phyloP scores from a whole-genome alignment of 2,888 invertebrate species.

The Syrista parreyssii region DNA sequence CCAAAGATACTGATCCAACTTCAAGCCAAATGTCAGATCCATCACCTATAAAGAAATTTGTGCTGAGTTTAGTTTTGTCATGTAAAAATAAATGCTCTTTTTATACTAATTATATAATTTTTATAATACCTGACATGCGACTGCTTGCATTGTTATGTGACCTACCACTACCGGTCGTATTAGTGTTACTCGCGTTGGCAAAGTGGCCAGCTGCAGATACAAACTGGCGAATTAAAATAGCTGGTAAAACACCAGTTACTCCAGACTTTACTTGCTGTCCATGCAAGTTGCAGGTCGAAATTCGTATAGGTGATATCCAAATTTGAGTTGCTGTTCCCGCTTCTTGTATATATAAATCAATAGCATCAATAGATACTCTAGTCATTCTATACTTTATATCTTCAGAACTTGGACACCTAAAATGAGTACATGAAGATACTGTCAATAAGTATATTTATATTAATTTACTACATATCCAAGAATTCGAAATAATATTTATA shows the following conservation, averaged over 20 bases:
- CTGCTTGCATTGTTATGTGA: constrained; percentile 71
- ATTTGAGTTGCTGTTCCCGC: constrained; percentile 87
- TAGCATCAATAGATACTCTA: constrained; percentile 86
- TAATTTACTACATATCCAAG: not conserved
- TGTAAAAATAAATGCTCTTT: not conserved
- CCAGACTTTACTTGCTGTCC: constrained; percentile 91
- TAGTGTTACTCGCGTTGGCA: constrained; percentile 72
- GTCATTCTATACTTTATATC: constrained; percentile 92
- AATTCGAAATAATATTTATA: not conserved
- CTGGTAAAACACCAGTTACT: constrained; percentile 85
- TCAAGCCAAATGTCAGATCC: constrained; percentile 87
- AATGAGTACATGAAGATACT: constrained; percentile 20
- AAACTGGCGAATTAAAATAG: constrained; percentile 76
- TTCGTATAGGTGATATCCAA: constrained; percentile 88
- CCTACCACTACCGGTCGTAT: constrained; percentile 72
- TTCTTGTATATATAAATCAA: constrained; percentile 93
- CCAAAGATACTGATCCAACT: constrained; percentile 89
- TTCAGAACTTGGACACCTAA: constrained; percentile 61
- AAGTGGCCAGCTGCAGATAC: constrained; percentile 71
- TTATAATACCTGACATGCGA: constrained; percentile 53
- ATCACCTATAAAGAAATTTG: constrained; percentile 51
- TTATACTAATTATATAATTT: not conserved
- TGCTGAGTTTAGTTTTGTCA: not conserved
- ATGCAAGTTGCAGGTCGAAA: constrained; percentile 95
- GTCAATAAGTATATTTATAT: constrained; percentile 42